Base-by-base conservation (phyloP, 2,888 invertebrate genomes). In the Tineola bisselliella region DNA sequence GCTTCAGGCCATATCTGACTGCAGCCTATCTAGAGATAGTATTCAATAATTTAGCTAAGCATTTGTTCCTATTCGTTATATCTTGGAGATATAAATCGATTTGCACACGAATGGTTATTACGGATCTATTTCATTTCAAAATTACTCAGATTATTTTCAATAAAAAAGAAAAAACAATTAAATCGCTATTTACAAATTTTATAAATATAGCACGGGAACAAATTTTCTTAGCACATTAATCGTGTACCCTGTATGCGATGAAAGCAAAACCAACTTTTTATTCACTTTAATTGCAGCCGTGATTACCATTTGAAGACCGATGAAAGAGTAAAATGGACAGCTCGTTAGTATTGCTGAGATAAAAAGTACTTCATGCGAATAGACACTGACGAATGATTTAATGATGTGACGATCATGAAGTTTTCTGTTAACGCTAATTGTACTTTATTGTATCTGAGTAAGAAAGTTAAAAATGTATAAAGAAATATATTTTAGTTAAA, bases 201-300 rank as follows among this genome's bases (percentile, higher is more conserved):
- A n/a, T n/a, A n/a, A n/a, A n/a, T n/a, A n/a, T n/a, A n/a, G n/a
- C n/a, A n/a, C n/a, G n/a, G n/a, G n/a, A n/a, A n/a, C n/a, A n/a
- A n/a, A n/a, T n/a, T n/a, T n/a, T n/a, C n/a, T n/a, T n/a, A 25
- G 6, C 38, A 3, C 38, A 38, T 38, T 38, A 38, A 38, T 38
- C 3, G 10, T 10, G 38, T 31, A 8, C 31, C 31, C 6, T 52
- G 52, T 6, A 54, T 25, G 54, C 19, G 19, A 54, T 54, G 54
- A 54, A 54, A 25, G 54, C 54, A 54, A 54, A 54, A 25, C 8
- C 25, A 19, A 54, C 54, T 18, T 54, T 54, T 54, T 54, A 54
- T 54, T 54, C 25, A 17, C 6, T 54, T 54, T 54, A 54, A 54
- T 54, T 54, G 54, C 18, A 54, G 25, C 25, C 54, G 19, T 54